Conservation (phyloP, 2,113 vertebrate species). For the Hypocryptadius cinnamomeus region DNA sequence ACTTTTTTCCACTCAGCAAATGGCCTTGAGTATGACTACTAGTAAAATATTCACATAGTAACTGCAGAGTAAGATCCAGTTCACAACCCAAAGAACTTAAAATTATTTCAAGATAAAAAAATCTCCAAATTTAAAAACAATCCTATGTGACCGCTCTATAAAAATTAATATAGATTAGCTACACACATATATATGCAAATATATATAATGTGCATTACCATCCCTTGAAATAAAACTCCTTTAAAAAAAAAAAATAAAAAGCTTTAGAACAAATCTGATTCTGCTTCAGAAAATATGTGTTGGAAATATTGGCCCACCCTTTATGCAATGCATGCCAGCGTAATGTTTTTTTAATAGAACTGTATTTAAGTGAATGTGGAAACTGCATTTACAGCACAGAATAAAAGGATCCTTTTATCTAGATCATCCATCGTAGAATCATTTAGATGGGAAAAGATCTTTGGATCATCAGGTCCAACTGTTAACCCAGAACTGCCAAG, state of each 20-base stretch:
- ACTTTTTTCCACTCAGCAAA: not conserved
- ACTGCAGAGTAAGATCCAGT: not conserved
- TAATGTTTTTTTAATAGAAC: not conserved
- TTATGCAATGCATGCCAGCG: not conserved
- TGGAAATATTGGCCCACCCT: not conserved
- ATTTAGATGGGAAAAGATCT: not conserved
- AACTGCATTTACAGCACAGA: not conserved
- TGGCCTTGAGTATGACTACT: not conserved
- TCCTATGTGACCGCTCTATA: not conserved
- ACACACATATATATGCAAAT: not conserved
- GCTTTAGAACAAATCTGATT: not conserved
- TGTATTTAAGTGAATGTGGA: not conserved
- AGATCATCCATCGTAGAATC: not conserved
- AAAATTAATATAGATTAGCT: not conserved
- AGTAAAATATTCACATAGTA: not conserved
- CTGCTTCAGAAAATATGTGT: not conserved
- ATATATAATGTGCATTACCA: not conserved
- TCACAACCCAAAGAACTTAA: not conserved
- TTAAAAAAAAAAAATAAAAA: too few relatives aligned
- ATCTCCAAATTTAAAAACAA: not conserved
- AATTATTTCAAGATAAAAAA: not conserved
- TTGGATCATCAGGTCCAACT: not conserved
- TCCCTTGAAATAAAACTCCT: not conserved
- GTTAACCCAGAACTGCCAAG: not conserved
- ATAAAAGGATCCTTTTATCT: not conserved